Evolutionary conservation across 1,140 invertebrate genomes (phyloP), one percentile per base, ranked within the genome.

Genomic region (Teleogryllus occipitalis): DNA sequence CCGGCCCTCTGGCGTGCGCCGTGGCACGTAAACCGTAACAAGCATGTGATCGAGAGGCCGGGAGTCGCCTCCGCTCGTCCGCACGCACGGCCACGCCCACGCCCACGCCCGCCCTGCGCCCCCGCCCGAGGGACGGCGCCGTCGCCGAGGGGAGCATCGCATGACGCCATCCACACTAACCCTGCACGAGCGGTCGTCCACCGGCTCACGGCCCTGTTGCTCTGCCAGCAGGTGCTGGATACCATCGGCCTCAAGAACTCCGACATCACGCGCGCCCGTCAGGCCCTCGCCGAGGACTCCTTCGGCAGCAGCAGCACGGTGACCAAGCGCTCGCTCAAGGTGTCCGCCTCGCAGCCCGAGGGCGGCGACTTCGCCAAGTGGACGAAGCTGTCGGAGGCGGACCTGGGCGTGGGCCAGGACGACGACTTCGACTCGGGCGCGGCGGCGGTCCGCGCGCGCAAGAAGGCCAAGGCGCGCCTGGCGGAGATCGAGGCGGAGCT

Each of bases 391-490:
- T 65, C 47, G 21, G 78, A n/a, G 21, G 15, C 46, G 65, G 76
- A 8, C 27, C 8, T 39, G 84, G 10, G 86, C 73, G 80, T 81
- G 12, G 83, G 82, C 0, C 47, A 80, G 8, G 80, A 80, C 2
- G 80, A 80, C 21, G 80, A 83, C 81, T 21, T 47, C 76, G 14
- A 78, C 72, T 65, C 75, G 0, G 87, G 87, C 0, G 85, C 84
- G 0, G 88, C 88, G 0, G 85, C 84, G 0, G 82, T 82, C 7
- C 82, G 88, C 7, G 88, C 88, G 0, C 83, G 82, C 18, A 83
- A 85, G 65, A 87, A 87, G 12, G 85, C 88, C 73, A 65, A 65
- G 89, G 86, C 87, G 7, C 87, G 88, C 7, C 47, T 90, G 8
- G 72, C 27, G 22, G 78, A n/a, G 46, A 21, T 65, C 47, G 76